phyloP scores from a whole-genome alignment of 2,888 invertebrate genomes.

The Timandra comae region DNA sequence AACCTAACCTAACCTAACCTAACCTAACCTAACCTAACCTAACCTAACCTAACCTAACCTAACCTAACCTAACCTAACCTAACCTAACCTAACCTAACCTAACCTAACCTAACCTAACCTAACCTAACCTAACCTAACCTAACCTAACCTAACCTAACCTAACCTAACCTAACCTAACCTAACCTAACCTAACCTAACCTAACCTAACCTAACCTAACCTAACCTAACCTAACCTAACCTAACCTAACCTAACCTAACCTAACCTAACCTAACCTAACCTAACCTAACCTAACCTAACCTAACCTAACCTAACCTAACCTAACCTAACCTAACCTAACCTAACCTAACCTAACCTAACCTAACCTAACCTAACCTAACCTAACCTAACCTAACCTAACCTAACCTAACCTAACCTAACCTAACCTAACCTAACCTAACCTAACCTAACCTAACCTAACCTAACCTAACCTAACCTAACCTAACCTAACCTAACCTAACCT shows the following conservation, averaged over 20 bases:
- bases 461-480: constrained; percentile 26
- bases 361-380: constrained; percentile 21
- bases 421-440: constrained; percentile 20
- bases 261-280: constrained; percentile 19
- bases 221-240: constrained; percentile 21
- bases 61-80: constrained; percentile 12
- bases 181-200: constrained; percentile 17
- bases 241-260: constrained; percentile 17
- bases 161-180: constrained; percentile 13
- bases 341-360: constrained; percentile 19
- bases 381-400: constrained; percentile 22
- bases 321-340: constrained; percentile 18
- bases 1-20: constrained; percentile 18
- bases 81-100: constrained; percentile 13
- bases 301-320: constrained; percentile 19
- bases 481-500: constrained; percentile 24
- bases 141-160: constrained; percentile 11
- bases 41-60: constrained; percentile 15
- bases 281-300: constrained; percentile 19
- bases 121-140: constrained; percentile 14
- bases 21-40: constrained; percentile 21
- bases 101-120: constrained; percentile 11
- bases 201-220: constrained; percentile 19
- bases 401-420: constrained; percentile 20
- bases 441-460: constrained; percentile 22